Conservation (phyloP, 2,113 vertebrate species). For the Oncorhynchus kisutch region DNA sequence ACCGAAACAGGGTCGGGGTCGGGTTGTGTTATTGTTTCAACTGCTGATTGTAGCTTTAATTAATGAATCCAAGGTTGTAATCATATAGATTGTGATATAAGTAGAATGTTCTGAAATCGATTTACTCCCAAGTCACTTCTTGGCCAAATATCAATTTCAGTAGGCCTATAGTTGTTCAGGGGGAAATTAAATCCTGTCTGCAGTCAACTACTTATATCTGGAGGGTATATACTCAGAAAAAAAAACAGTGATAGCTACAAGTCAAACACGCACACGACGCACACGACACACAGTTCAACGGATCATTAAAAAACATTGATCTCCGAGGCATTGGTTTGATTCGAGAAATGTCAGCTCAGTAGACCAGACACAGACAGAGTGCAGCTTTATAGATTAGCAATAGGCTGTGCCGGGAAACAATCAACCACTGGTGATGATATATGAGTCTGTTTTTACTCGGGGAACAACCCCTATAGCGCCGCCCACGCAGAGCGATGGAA, state of each 20-base stretch:
- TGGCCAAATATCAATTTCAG: not conserved
- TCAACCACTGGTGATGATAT: conserved; percentile 24
- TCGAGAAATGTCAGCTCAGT: not conserved
- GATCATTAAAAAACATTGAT: conserved; percentile 19
- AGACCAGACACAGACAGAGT: no score
- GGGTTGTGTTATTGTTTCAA: no score
- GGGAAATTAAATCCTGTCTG: no score
- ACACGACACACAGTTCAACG: conserved; percentile 33
- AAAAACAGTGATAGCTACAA: conserved; percentile 3
- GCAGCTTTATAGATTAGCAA: not conserved
- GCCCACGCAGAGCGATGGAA: conserved; percentile 39
- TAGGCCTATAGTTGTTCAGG: no score
- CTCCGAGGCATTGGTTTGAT: conserved; percentile 4
- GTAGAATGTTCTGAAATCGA: not conserved
- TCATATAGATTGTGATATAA: not conserved
- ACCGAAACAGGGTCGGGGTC: no score
- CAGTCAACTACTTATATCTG: not conserved
- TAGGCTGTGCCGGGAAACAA: conserved; percentile 45
- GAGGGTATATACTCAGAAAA: not conserved
- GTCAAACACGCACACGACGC: conserved; percentile 42
- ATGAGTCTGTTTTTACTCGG: conserved; percentile 63
- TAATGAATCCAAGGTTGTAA: no score
- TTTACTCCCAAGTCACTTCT: not conserved
- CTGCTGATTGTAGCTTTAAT: no score
- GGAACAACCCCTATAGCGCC: conserved; percentile 27